Evolutionary conservation across 1,140 invertebrate genomes (phyloP).

Genomic region (Prorops nasuta): DNA sequence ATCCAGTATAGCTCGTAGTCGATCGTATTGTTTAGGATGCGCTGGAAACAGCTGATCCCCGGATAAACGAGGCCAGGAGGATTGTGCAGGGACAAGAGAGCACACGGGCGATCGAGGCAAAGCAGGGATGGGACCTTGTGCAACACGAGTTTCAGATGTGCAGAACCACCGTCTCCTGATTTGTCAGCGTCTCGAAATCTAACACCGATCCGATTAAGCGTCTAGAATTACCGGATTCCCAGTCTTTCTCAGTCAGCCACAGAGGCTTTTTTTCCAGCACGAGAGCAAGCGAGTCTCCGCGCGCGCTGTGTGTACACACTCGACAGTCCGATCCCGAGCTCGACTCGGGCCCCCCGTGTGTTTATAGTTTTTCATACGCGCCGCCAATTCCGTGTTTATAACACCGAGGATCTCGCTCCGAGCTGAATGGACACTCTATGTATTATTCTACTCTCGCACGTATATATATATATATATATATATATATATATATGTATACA

Average conservation of each 20-base stretch:
- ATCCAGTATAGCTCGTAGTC: too few relatives aligned
- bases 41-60: slow-evolving; percentile 5
- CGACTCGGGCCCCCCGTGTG: too few relatives aligned
- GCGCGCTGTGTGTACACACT: too few relatives aligned
- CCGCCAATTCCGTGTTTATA: too few relatives aligned
- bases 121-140: slow-evolving; percentile 5
- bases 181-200: slow-evolving; percentile 37
- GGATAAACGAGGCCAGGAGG: slow-evolving; percentile 12
- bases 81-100: not conserved
- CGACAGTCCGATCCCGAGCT: too few relatives aligned
- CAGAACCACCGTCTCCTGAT: slow-evolving; percentile 16
- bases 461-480: too few relatives aligned
- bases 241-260: slow-evolving; percentile 10
- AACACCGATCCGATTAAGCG: slow-evolving; percentile 50
- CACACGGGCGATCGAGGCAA: not conserved
- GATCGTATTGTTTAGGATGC: too few relatives aligned
- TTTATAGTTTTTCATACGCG: slow-evolving; percentile 23
- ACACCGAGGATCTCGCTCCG: too few relatives aligned
- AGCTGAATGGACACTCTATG: too few relatives aligned
- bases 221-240: slow-evolving; percentile 45
- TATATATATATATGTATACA: too few relatives aligned
- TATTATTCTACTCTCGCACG: too few relatives aligned
- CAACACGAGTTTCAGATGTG: not conserved
- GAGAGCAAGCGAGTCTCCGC: slow-evolving; percentile 1
- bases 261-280: slow-evolving; percentile 10